Evolutionary conservation across 2,797 vertebrate genomes (phyloP), one percentile per base, ranked within the genome.

Genomic region (Urosaurus nigricauda): DNA sequence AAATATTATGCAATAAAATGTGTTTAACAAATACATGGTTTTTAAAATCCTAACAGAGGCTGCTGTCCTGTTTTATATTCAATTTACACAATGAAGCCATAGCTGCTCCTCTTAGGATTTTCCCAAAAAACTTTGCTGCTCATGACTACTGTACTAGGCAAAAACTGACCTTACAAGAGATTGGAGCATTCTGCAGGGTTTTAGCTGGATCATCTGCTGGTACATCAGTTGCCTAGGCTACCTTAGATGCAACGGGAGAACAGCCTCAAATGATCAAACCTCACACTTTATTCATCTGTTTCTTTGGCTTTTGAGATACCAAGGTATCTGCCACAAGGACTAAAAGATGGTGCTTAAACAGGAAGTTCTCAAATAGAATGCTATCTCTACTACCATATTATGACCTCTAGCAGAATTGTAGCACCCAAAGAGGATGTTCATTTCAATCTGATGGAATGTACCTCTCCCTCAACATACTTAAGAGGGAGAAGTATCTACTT

Each of bases 1-100:
- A 84, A 84, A 26, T 56, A 79, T 17, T 47, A 75, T 71, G 70
- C 21, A 88, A 63, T n/a, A 77, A 71, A 88, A 58, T 58, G 37
- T n/a, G 51, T 70, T 32, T 32, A 75, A 65, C 83, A 82, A 82
- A 82, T 63, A n/a, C 24, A 77, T 35, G 40, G 56, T 53, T 26
- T 43, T 79, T 85, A 65, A 89, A 79, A 84, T 73, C 32, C 13
- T 80, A 14, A 78, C 51, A 47, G 47, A 73, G 43, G 29, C 26
- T 35, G 78, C 8, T 79, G 32, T 60, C 9, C 0, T 3, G 63
- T 68, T 80, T 87, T 29, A 37, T 83, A 51, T 83, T 63, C 37
- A 17, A 19, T 13, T 51, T 32, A 5, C 24, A 70, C 11, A 83
- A 88, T 14, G 9, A 68, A 83, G 2, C 35, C 8, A 43, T 40